Conservation (phyloP, 92 coral and sea anemone species). For the Porites lobata region DNA sequence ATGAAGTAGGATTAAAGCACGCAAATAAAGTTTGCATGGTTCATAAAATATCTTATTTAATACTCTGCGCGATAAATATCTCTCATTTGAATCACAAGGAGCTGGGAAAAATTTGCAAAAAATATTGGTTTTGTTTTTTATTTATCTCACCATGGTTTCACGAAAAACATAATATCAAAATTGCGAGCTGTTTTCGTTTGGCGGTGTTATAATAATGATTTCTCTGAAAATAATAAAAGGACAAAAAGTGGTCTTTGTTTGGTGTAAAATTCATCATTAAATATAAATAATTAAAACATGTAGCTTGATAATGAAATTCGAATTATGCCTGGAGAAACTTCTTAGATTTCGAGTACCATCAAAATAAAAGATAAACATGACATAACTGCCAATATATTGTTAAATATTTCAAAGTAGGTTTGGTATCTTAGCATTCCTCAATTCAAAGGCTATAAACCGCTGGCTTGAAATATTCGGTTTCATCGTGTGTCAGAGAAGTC, state of each 20-base stretch:
- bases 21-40: conserved; percentile 4
- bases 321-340: neutral
- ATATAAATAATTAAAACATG: too few relatives aligned
- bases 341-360: conserved; percentile 4
- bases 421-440: conserved; percentile 3
- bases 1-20: neutral
- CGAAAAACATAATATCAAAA: neutral
- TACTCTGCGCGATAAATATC: neutral
- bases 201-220: too few relatives aligned
- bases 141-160: conserved; percentile 27
- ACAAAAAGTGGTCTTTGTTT: neutral
- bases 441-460: neutral
- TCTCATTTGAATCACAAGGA: conserved; percentile 24
- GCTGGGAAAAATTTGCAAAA: neutral
- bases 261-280: neutral
- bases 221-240: too few relatives aligned
- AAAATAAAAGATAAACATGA: neutral
- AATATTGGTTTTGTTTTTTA: conserved; percentile 37
- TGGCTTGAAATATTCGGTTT: neutral
- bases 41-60: neutral
- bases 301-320: neutral
- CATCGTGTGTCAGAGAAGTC: neutral
- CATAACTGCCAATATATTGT: neutral
- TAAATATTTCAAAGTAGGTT: neutral
- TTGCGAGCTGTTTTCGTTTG: neutral